Base-by-base conservation (phyloP, 2,797 vertebrate genomes). In the Ptychobarbus kaznakovi region DNA sequence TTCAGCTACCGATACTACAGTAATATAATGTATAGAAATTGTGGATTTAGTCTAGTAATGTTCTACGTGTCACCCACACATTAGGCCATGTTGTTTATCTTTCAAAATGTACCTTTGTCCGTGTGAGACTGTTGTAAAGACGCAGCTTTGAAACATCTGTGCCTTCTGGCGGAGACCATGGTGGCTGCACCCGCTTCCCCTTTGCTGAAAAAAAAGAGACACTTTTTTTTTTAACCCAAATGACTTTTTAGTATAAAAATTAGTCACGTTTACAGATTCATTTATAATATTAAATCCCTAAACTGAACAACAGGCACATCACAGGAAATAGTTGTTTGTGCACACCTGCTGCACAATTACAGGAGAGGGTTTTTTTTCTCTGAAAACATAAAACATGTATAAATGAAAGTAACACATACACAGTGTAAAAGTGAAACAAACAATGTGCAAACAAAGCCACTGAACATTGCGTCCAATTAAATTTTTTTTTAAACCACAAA, bases 91-190 rank as follows among this genome's bases (percentile, higher is more conserved):
- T 32, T 63, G 5, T 16, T 63, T 65, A 65, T 65, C 61, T 65
- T 65, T 32, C 51, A 56, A 8, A 32, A 13, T 15, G 61, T 65
- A 97, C 98, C 97, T 99, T 99, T 5, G 90, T 94, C 38, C 97
- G 96, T 3, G 97, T 99, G 86, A 99, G 95, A 90, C 98, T 99
- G 93, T 99, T 99, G 94, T 99, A 99, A 12, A 99, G 95, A 28
- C 92, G 93, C 6, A 99, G 96, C 65, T 91, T 93, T 20, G 97
- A 94, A 12, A 95, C 94, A 3, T 94, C 90, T 1, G 95, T 96
- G 58, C 96, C 95, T 42, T 93, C 87, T 0, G 98, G 98, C 0
- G 96, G 94, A 72, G 93, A 92, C 98, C 98, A 99, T 0, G 86
- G 81, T 0, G 97, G 97, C 92, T 99, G 98, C 2, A 94, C 89